Evolutionary conservation across 2,888 invertebrate species (phyloP).

Genomic region (Spilarctia lutea): DNA sequence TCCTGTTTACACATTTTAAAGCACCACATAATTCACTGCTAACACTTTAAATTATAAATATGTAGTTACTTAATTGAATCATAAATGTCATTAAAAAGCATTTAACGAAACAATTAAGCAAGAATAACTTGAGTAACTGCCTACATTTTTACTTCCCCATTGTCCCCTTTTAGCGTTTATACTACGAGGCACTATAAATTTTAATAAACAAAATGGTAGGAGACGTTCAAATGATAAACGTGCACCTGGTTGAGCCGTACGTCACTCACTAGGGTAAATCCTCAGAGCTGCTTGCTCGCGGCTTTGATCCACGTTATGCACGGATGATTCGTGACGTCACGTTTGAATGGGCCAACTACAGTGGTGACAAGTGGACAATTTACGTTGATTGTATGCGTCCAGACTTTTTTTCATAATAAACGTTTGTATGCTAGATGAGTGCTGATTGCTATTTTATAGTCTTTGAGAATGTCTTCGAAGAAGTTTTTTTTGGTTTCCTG

Average conservation of each 20-base stretch:
- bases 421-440: not conserved
- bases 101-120: constrained; percentile 32
- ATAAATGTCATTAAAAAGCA: constrained; percentile 40
- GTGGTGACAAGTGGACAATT: constrained; percentile 29
- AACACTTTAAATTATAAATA: constrained; percentile 20
- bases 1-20: constrained; percentile 59
- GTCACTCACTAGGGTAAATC: constrained; percentile 54
- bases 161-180: not conserved
- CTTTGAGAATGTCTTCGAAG: not conserved
- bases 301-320: constrained; percentile 53
- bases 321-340: constrained; percentile 49
- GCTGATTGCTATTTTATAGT: constrained; percentile 2
- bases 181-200: not conserved
- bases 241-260: constrained; percentile 47
- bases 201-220: not conserved
- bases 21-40: constrained; percentile 60
- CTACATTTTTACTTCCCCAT: constrained; percentile 14
- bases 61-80: constrained; percentile 20
- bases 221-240: constrained; percentile 27
- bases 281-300: constrained; percentile 30
- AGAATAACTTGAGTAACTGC: constrained; percentile 2
- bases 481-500: not conserved
- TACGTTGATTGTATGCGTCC: constrained; percentile 28
- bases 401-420: constrained; percentile 30
- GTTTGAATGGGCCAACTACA: constrained; percentile 38